phyloP scores from a whole-genome alignment of 2,797 vertebrate genomes.

The Microctenopoma stevenorrisi region DNA sequence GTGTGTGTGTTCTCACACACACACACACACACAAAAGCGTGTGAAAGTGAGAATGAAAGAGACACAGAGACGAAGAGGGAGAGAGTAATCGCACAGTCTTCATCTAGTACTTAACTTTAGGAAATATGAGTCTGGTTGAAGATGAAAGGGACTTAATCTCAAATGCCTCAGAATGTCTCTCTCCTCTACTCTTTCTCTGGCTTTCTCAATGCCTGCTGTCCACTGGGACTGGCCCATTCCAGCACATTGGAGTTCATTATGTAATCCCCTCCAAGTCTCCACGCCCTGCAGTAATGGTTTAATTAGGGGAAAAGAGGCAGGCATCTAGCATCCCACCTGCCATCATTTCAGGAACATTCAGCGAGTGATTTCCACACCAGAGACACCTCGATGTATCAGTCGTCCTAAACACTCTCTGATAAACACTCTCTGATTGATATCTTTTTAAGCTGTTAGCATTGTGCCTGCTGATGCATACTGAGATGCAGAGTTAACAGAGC shows the following conservation, averaged over 20 bases:
- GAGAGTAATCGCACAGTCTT: conserved; percentile 76
- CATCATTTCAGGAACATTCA: conserved; percentile 58
- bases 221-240: conserved; percentile 78
- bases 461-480: conserved; percentile 50
- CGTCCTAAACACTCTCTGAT: conserved; percentile 35
- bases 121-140: conserved; percentile 84
- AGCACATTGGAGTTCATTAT: conserved; percentile 78
- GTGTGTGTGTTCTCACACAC: not conserved
- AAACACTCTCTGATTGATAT: conserved; percentile 45
- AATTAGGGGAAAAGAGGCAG: conserved; percentile 76
- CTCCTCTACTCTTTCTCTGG: conserved; percentile 67
- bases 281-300: conserved; percentile 80
- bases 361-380: conserved; percentile 44
- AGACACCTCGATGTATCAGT: conserved; percentile 50
- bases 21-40: conserved; percentile 33
- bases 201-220: conserved; percentile 69
- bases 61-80: conserved; percentile 48
- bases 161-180: conserved; percentile 73
- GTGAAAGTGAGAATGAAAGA: conserved; percentile 51
- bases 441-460: conserved; percentile 53
- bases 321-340: conserved; percentile 73
- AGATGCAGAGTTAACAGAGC: conserved; percentile 56
- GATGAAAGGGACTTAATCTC: conserved; percentile 86
- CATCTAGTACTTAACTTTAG: conserved; percentile 83
- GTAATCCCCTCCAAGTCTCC: conserved; percentile 80